Percentiles rank a stretch among this genome's conserved stretches.
These are phyloP conservation scores for Podarcis cretensis DNA, from an alignment of 2,113 vertebrate species.

Conservation along the genomic window DNA sequence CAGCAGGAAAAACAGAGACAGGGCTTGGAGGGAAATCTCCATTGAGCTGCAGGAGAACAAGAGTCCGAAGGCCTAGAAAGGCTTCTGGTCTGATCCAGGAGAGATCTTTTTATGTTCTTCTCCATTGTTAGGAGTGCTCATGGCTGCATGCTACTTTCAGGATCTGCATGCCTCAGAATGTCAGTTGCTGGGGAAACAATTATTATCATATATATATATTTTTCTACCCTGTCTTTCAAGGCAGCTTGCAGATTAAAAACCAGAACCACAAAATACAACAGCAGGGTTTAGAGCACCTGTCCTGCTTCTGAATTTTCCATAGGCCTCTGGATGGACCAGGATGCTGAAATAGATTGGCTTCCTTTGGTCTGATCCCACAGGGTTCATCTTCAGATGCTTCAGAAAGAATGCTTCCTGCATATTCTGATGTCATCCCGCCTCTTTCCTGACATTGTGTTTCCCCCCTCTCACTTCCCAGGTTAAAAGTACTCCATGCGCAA, in stretches of 20 bases:
- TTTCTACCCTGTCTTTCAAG: too few species aligned
- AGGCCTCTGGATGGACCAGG: neutral
- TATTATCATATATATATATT: too few species aligned
- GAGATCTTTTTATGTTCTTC: neutral
- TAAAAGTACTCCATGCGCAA: slow-evolving; percentile 91
- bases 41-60: neutral
- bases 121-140: neutral
- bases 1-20: neutral
- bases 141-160: neutral
- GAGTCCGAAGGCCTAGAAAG: neutral
- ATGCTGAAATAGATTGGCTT: neutral
- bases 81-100: neutral
- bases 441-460: neutral
- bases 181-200: neutral
- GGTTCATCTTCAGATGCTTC: too few species aligned
- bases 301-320: neutral
- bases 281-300: neutral
- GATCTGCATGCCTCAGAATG: neutral
- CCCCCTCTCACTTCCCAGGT: slow-evolving; percentile 70
- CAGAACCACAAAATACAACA: neutral
- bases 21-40: neutral
- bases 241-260: too few species aligned
- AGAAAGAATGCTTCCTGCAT: neutral
- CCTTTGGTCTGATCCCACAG: neutral
- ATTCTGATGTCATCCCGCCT: neutral